phyloP scores from a whole-genome alignment of 2,113 vertebrate genomes.

The Tapirus terrestris region DNA sequence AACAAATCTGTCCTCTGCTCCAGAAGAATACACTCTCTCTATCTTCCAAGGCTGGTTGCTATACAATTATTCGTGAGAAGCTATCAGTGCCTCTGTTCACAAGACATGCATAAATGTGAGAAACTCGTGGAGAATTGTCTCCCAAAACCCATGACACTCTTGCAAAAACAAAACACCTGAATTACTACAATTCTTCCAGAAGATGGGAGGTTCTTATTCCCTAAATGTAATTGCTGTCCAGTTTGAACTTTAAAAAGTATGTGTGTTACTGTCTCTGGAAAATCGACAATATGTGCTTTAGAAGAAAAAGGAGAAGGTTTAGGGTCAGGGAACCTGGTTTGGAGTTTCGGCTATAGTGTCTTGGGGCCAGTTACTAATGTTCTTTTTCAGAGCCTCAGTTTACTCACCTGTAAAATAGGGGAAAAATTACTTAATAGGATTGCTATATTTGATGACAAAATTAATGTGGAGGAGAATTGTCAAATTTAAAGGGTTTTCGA shows the following conservation, averaged over 20 bases:
- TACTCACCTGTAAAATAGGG: not conserved
- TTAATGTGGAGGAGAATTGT: not conserved
- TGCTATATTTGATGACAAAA: not conserved
- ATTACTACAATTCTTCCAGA: not conserved
- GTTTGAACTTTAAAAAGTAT: not conserved
- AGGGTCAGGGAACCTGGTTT: not conserved
- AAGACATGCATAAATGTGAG: not conserved
- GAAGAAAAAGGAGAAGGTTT: not conserved
- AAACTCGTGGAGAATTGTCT: not conserved
- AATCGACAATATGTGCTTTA: not conserved
- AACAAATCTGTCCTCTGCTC: not conserved
- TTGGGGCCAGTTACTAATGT: not conserved
- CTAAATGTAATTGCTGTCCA: not conserved
- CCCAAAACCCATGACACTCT: not conserved
- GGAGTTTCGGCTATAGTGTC: not conserved
- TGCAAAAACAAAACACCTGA: not conserved
- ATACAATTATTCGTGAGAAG: not conserved
- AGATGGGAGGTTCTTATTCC: not conserved
- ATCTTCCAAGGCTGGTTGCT: not conserved
- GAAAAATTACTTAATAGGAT: not conserved
- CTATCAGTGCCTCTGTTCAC: not conserved
- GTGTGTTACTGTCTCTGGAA: not conserved
- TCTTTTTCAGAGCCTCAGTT: not conserved
- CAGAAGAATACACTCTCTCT: not conserved
- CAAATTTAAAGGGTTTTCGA: not conserved